Percentiles rank a stretch among this genome's conserved stretches.
These are phyloP conservation scores for Hymenopus coronatus DNA, from an alignment of 2,888 invertebrate species.

Conservation along the genomic window DNA sequence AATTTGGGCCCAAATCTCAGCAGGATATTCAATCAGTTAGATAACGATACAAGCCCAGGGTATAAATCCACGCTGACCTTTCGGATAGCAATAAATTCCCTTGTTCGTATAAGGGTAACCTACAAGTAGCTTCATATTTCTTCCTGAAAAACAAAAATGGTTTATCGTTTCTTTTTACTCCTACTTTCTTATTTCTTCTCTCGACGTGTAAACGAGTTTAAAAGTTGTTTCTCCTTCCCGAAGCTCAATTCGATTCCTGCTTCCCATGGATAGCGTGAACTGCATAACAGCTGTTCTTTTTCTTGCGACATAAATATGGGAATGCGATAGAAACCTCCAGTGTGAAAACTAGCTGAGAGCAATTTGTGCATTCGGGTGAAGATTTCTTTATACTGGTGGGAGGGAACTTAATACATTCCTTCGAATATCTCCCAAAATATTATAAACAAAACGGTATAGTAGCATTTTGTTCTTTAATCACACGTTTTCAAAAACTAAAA, in stretches of 20 bases:
- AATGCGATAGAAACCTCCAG: background rate
- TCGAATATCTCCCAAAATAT: too few relatives aligned
- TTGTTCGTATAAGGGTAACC: background rate
- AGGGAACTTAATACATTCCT: too few relatives aligned
- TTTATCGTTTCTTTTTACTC: background rate
- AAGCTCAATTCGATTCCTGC: background rate
- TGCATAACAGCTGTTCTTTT: background rate
- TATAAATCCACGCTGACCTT: background rate
- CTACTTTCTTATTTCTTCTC: background rate
- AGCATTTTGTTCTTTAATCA: too few relatives aligned
- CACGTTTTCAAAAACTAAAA: too few relatives aligned
- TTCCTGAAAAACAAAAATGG: background rate
- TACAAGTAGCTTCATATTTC: background rate
- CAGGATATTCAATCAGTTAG: too few relatives aligned
- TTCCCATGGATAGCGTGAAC: background rate
- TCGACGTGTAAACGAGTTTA: background rate
- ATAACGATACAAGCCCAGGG: background rate
- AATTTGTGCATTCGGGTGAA: too few relatives aligned
- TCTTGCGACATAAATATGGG: background rate
- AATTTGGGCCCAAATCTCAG: too few relatives aligned
- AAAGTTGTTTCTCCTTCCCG: background rate
- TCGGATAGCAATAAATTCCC: background rate
- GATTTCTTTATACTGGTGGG: too few relatives aligned
- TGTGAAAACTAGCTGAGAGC: too few relatives aligned
- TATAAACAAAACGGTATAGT: too few relatives aligned